A percentile compares a stretch with the other conserved stretches of the same genome.
These are phyloP conservation scores for Capromys pilorides DNA, from an alignment of 2,797 vertebrate genomes.

Conservation along the genomic window DNA sequence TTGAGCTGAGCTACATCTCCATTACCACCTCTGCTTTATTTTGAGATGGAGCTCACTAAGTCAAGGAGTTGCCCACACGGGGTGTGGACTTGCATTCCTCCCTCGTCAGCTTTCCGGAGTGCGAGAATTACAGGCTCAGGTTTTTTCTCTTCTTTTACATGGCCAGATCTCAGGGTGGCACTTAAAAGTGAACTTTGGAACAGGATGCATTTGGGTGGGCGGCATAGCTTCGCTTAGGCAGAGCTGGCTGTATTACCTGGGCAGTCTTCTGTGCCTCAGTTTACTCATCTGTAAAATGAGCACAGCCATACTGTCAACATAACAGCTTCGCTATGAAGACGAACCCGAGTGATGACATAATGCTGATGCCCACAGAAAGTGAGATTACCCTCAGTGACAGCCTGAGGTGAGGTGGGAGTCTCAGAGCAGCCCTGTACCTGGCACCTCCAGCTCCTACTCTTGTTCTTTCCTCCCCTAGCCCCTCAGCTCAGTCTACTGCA, in stretches of 20 bases:
- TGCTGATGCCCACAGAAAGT: background rate
- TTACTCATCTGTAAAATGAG: background rate
- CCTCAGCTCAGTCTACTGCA: background rate
- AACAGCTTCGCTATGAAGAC: background rate
- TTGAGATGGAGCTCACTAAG: background rate
- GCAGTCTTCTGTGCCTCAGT: background rate
- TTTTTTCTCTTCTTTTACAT: background rate
- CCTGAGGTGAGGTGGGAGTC: background rate
- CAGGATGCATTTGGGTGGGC: background rate
- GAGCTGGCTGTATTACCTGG: background rate
- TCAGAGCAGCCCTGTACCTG: background rate
- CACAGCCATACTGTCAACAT: background rate
- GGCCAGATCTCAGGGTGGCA: background rate
- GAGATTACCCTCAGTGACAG: background rate
- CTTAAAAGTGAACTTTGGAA: constrained; percentile 1
- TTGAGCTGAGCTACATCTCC: background rate
- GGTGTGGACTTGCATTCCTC: background rate
- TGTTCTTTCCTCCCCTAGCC: background rate
- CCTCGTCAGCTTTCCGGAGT: background rate
- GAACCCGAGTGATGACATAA: background rate
- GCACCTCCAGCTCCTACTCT: background rate
- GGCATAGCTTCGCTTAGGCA: background rate
- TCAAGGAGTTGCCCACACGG: background rate
- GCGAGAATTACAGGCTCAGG: background rate
- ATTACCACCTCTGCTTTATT: background rate